Base-by-base conservation (phyloP, 2,888 invertebrate species). In the Trilocha varians region DNA sequence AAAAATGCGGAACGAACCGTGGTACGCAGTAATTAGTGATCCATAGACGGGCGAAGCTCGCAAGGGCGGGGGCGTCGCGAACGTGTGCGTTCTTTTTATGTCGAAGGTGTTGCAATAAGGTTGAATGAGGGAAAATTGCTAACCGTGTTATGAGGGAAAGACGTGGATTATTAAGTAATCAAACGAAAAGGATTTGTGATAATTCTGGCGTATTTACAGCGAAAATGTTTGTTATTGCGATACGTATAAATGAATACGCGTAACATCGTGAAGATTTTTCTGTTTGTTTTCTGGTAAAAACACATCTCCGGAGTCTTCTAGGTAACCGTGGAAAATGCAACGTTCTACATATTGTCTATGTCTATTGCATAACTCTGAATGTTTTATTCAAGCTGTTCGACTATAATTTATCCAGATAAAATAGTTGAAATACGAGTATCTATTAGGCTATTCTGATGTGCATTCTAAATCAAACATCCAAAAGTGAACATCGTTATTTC, bases 21-120 rank as follows among this genome's bases (percentile, higher is more conserved):
- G 68, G 70, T 65, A 65, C 68, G 71, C 62, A 67, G 77, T 79
- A 82, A 80, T 82, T 80, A 80, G 79, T 75, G 78, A 55, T 48
- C 46, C 46, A 44, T 47, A 50, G 57, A 61, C 57, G 60, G 50
- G 43, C 43, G 48, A 39, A 32, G 53, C 58, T 50, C 52, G 57
- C 48, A 47, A 56, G 52, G 53, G 52, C 34, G 25, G 13, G 11
- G 33, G 33, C 32, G 39, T n/a, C 36, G 17, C 44, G 43, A 46
- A 41, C 46, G 40, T 43, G 51, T 47, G 38, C 41, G 45, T 44
- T 48, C 49, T 57, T 53, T n/a, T 46, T 47, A 50, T 47, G 47
- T 50, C 36, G 44, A 48, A 55, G 49, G 50, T 55, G 57, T 53
- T 49, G 55, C 51, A 55, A 51, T 50, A 56, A 51, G 48, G 46